Evolutionary conservation across 2,113 vertebrate genomes (phyloP).

Genomic region (Colossoma macropomum): DNA sequence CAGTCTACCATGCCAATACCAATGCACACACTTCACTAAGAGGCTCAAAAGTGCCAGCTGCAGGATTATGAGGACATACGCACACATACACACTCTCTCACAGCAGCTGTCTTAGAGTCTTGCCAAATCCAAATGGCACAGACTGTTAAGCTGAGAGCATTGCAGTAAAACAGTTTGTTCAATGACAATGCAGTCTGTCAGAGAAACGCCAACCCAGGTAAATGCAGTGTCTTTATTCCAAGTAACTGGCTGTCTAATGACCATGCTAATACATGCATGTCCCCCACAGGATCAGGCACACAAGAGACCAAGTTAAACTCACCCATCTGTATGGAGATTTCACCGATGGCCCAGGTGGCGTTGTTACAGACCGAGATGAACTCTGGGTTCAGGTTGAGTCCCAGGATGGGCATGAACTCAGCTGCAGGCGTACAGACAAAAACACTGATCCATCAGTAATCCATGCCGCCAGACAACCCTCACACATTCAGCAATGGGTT

Average conservation of each 20-base stretch:
- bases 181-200: background rate
- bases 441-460: slow-evolving; percentile 1
- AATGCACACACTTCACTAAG: background rate
- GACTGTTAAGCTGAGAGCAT: background rate
- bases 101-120: background rate
- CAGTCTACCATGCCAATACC: slow-evolving; percentile 25
- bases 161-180: background rate
- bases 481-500: background rate
- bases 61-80: slow-evolving; percentile 1
- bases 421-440: slow-evolving; percentile 71
- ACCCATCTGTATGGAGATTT: slow-evolving; percentile 99
- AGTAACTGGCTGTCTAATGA: too few relatives aligned
- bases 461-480: background rate
- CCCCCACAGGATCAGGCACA: background rate
- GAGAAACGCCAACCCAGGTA: background rate
- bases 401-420: slow-evolving; percentile 96
- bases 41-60: slow-evolving; percentile 1
- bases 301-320: slow-evolving; percentile 51
- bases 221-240: background rate
- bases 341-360: slow-evolving; percentile 95
- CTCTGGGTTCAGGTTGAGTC: slow-evolving; percentile 94
- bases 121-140: background rate
- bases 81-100: background rate
- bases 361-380: slow-evolving; percentile 98
- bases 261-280: background rate